Base-by-base conservation (phyloP, 1,140 invertebrate genomes). In the Phenacoccus solenopsis region DNA sequence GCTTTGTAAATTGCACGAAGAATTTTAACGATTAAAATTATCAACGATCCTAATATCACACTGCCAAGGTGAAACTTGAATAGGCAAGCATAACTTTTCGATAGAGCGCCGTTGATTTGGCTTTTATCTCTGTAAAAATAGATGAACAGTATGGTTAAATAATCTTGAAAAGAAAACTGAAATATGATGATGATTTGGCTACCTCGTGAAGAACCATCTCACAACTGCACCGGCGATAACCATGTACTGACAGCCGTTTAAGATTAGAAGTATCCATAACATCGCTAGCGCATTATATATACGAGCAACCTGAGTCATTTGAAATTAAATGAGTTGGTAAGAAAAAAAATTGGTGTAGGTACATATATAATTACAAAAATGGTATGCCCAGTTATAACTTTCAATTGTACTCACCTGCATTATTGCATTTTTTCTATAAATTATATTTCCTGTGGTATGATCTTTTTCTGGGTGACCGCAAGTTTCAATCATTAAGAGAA, bases 161-260 rank as follows among this genome's bases (percentile, higher is more conserved):
- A n/a, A n/a, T n/a, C n/a, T n/a, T n/a, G n/a, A n/a, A n/a, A n/a
- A n/a, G n/a, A n/a, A n/a, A n/a, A n/a, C n/a, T 1, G n/a, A 77
- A 72, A 32, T 89, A 84, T 0, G 89, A 84, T 68, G 80, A 80
- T 0, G 80, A 79, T 12, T 91, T 73, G 3, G 79, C 70, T 90
- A 81, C 74, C 89, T 90, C 21, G 85, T 85, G 74, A 91, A 93
- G 75, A 87, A 92, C 89, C 90, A 93, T 13, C 79, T 81, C 0
- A 87, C 81, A 10, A 91, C 86, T 28, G 88, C 82, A 16, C 87
- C 87, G 32, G 87, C 87, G 49, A 91, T 85, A 0, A 90, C 81
- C 78, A 91, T 84, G 76, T 90, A 85, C 74, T 93, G 89, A 77
- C 88, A 90, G 21, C 87, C 87, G 32, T 88, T 78, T 57, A 87